Evolutionary conservation across 2,888 invertebrate species (phyloP).

Genomic region (Ceriagrion tenellum): DNA sequence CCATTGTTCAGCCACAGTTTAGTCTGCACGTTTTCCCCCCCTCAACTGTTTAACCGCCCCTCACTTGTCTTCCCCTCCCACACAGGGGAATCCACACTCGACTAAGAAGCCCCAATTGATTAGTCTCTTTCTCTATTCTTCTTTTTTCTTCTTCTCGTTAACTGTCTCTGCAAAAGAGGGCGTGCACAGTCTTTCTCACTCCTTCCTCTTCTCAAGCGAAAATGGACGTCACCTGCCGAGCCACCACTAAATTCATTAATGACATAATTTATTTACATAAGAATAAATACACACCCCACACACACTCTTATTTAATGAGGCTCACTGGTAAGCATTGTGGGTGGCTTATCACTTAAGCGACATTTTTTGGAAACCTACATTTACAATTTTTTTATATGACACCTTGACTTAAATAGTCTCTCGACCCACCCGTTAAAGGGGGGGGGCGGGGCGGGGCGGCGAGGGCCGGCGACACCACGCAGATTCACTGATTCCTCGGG

Average conservation of each 20-base stretch:
- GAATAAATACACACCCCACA: conserved; percentile 62
- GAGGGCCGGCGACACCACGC: not conserved
- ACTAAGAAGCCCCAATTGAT: conserved; percentile 17
- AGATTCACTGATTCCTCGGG: conserved; percentile 46
- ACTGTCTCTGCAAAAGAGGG: conserved; percentile 49
- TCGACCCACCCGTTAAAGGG: not conserved
- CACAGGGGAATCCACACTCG: not conserved
- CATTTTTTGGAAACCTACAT: conserved; percentile 45
- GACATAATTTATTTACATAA: conserved; percentile 62
- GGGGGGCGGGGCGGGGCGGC: too few species aligned
- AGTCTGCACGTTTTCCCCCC: conserved; percentile 46
- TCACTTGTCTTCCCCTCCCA: conserved; percentile 6
- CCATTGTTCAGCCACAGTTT: conserved; percentile 56
- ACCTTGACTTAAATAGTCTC: conserved; percentile 33
- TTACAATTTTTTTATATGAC: conserved; percentile 57
- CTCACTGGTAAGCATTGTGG: conserved; percentile 57
- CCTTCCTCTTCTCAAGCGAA: conserved; percentile 52
- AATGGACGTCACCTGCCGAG: conserved; percentile 56
- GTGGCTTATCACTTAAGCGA: conserved; percentile 53
- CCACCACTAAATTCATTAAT: conserved; percentile 48
- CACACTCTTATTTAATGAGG: conserved; percentile 1
- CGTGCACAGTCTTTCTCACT: conserved; percentile 57
- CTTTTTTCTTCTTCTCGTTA: not conserved
- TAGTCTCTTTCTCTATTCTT: not conserved
- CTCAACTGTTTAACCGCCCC: not conserved